Evolutionary conservation across 2,888 invertebrate genomes (phyloP).

Genomic region (Creontiades dilutus): DNA sequence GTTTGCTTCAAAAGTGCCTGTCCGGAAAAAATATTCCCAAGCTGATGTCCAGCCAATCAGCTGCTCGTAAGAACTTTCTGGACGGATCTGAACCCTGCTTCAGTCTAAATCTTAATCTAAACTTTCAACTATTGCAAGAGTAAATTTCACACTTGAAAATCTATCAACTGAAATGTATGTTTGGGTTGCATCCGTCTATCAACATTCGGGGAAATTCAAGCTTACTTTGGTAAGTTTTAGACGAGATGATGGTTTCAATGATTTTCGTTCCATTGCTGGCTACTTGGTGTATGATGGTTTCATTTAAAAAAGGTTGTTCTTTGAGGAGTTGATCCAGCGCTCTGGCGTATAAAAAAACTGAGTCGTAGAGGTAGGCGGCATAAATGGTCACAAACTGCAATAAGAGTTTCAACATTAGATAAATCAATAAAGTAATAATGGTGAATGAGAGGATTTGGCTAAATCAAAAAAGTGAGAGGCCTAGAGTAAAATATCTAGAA

Average conservation of each 20-base stretch:
- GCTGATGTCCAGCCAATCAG: no score
- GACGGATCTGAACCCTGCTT: no score
- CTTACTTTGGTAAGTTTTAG: conserved; percentile 92
- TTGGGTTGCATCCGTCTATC: conserved; percentile 11
- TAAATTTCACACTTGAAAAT: no score
- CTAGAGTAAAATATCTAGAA: no score
- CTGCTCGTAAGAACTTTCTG: no score
- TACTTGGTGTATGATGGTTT: conserved; percentile 83
- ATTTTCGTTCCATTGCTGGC: conserved; percentile 92
- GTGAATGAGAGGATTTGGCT: no score
- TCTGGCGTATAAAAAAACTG: conserved; percentile 92
- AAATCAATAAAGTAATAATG: not conserved
- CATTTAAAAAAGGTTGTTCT: conserved; percentile 79
- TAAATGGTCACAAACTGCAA: conserved; percentile 92
- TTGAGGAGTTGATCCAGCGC: conserved; percentile 88
- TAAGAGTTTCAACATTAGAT: not conserved
- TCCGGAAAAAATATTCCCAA: no score
- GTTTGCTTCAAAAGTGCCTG: no score
- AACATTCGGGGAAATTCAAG: conserved; percentile 75
- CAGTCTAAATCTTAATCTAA: no score
- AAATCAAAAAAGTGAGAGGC: no score
- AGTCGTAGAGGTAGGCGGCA: conserved; percentile 96
- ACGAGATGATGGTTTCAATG: conserved; percentile 90
- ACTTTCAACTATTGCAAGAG: no score
- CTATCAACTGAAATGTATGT: not conserved